These are phyloP conservation scores for Rachycentron canadum DNA, from an alignment of 2,797 vertebrate species.

Conservation along the genomic window DNA sequence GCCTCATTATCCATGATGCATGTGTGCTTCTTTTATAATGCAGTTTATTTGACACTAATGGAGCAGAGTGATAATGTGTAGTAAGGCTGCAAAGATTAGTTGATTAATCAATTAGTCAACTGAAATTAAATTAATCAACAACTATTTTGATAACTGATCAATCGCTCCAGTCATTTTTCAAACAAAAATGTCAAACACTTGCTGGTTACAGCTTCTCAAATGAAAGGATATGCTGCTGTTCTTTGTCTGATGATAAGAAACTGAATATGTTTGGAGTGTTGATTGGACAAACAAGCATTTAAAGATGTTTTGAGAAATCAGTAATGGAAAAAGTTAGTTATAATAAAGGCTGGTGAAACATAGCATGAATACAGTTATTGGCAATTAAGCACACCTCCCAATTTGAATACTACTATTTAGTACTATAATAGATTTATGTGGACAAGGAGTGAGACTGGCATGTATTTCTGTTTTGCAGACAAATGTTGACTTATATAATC, in stretches of 20 bases:
- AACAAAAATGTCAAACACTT: not conserved
- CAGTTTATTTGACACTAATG: constrained; percentile 41
- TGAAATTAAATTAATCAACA: not conserved
- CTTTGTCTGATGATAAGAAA: not conserved
- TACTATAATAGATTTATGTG: constrained; percentile 24
- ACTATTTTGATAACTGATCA: not conserved
- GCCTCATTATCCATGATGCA: constrained; percentile 44
- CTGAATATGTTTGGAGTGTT: not conserved
- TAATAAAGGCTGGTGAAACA: not conserved
- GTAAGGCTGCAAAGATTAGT: not conserved
- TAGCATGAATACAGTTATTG: constrained; percentile 19
- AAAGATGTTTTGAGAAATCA: not conserved
- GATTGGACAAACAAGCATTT: not conserved
- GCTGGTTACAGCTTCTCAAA: not conserved
- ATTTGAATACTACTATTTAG: constrained; percentile 48
- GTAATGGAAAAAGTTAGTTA: not conserved
- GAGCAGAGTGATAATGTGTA: constrained; percentile 26
- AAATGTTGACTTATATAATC: too few relatives aligned
- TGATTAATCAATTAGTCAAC: not conserved
- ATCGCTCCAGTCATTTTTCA: not conserved
- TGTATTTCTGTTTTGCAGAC: constrained; percentile 21
- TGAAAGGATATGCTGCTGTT: not conserved
- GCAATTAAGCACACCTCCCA: constrained; percentile 32
- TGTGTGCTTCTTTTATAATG: constrained; percentile 17
- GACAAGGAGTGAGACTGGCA: constrained; percentile 1